Evolutionary conservation across 2,113 vertebrate genomes (phyloP).

Genomic region (Mugil cephalus): DNA sequence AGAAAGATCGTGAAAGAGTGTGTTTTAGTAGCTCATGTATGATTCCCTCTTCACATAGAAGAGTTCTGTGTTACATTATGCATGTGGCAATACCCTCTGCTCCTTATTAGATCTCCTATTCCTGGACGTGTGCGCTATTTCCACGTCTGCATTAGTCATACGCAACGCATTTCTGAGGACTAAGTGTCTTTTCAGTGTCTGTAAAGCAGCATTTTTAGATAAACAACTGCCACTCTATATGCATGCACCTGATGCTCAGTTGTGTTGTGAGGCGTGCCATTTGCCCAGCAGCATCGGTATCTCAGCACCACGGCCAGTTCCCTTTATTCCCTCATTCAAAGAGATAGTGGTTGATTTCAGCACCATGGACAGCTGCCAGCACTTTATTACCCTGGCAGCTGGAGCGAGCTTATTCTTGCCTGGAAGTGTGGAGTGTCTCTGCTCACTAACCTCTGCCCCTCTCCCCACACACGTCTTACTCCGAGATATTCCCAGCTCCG

Average conservation of each 20-base stretch:
- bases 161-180: constrained; percentile 34
- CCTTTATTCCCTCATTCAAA: constrained; percentile 53
- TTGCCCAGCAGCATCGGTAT: constrained; percentile 51
- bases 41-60: constrained; percentile 19
- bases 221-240: constrained; percentile 23
- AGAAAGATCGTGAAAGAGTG: constrained; percentile 16
- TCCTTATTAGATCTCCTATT: constrained; percentile 52
- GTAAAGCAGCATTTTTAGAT: constrained; percentile 34
- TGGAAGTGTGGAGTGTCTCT: constrained; percentile 65
- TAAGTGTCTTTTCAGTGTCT: neutral
- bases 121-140: constrained; percentile 11
- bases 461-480: constrained; percentile 36
- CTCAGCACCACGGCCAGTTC: constrained; percentile 65
- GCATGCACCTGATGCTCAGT: constrained; percentile 64
- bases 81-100: constrained; percentile 52
- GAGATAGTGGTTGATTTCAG: constrained; percentile 75
- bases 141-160: constrained; percentile 34
- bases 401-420: constrained; percentile 64
- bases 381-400: constrained; percentile 72
- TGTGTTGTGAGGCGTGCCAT: constrained; percentile 60
- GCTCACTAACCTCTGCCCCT: constrained; percentile 67
- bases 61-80: constrained; percentile 49
- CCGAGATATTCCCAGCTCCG: constrained; percentile 54
- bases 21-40: constrained; percentile 10
- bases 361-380: constrained; percentile 72